phyloP scores from a whole-genome alignment of 2,888 invertebrate species.

The Callyntrura guangdongensis region DNA sequence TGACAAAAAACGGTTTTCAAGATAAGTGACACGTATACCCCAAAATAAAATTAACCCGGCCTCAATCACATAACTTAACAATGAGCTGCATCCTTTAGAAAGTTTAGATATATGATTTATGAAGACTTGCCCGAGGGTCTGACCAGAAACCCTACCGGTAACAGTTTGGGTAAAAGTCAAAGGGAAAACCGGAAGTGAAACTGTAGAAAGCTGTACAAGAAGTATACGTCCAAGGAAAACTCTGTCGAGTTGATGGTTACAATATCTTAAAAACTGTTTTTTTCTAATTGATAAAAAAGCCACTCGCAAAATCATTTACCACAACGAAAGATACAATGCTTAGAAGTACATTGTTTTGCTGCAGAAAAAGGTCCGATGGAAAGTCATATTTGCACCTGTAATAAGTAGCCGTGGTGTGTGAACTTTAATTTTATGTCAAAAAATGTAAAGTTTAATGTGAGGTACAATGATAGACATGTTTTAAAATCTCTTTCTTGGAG shows the following conservation, averaged over 20 bases:
- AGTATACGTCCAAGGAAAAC: slow-evolving; percentile 28
- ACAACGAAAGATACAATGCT: neutral
- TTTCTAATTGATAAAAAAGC: neutral
- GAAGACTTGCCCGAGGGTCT: slow-evolving; percentile 32
- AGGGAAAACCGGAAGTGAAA: too few species aligned
- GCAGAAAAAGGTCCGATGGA: slow-evolving; percentile 24
- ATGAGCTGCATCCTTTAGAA: neutral
- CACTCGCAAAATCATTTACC: slow-evolving; percentile 18
- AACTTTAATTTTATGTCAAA: slow-evolving; percentile 61
- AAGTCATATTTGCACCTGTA: slow-evolving; percentile 64
- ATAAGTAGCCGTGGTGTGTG: too few species aligned
- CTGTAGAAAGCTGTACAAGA: slow-evolving; percentile 59
- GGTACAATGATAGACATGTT: slow-evolving; percentile 18
- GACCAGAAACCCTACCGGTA: neutral
- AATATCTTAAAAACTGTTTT: slow-evolving; percentile 20
- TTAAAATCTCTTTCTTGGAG: neutral
- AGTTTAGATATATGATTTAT: neutral
- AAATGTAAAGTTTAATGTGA: slow-evolving; percentile 69
- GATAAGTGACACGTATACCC: neutral
- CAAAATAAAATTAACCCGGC: slow-evolving; percentile 27
- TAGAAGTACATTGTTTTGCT: neutral
- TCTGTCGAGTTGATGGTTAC: slow-evolving; percentile 41
- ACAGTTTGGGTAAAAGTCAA: neutral
- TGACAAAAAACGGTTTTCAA: neutral
- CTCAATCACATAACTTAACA: neutral